Evolutionary conservation across 2,797 vertebrate species (phyloP).

Genomic region (Pantherophis vulpinus): DNA sequence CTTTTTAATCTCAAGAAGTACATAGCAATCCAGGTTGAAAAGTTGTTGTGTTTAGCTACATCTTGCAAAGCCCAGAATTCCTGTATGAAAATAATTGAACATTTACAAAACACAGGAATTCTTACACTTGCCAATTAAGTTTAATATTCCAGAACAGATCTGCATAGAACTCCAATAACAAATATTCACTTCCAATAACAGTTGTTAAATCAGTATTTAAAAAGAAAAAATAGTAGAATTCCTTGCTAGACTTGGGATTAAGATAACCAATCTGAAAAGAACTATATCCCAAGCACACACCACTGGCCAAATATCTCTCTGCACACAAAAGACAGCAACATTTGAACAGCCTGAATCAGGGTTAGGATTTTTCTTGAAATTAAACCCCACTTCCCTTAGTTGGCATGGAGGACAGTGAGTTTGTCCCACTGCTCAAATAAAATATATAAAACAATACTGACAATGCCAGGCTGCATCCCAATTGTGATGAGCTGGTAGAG

Average conservation of each 20-base stretch:
- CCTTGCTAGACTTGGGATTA: not conserved
- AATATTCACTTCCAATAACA: not conserved
- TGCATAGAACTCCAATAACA: not conserved
- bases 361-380: not conserved
- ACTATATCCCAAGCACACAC: not conserved
- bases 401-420: not conserved
- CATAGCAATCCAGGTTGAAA: conserved; percentile 74
- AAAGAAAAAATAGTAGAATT: not conserved
- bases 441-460: not conserved
- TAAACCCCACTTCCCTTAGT: not conserved
- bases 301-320: not conserved
- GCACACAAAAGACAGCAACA: not conserved
- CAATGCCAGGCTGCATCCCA: not conserved
- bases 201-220: not conserved
- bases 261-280: conserved; percentile 22
- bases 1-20: conserved; percentile 73
- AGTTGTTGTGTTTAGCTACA: conserved; percentile 70
- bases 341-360: not conserved
- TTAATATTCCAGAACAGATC: not conserved
- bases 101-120: not conserved
- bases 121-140: not conserved
- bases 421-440: not conserved
- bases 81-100: conserved; percentile 48
- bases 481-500: not conserved
- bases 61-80: conserved; percentile 76